A percentile compares a stretch with the other conserved stretches of the same genome.
These are phyloP conservation scores for Acrocephalus scirpaceus DNA, from an alignment of 2,797 vertebrate genomes.

Conservation along the genomic window DNA sequence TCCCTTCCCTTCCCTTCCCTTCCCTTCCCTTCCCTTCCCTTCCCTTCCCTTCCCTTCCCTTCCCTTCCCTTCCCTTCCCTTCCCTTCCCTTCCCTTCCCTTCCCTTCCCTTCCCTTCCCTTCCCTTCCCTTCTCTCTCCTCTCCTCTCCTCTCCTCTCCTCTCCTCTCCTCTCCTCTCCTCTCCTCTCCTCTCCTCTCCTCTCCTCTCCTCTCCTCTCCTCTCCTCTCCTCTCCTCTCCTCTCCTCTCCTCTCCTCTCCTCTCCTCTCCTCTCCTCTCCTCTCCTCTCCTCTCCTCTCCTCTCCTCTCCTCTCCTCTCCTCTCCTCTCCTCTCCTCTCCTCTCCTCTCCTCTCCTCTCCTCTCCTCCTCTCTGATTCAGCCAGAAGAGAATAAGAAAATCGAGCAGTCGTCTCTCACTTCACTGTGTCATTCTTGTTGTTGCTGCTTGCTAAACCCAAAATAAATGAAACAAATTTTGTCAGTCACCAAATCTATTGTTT, in stretches of 20 bases:
- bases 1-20: fast-evolving
- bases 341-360: not conserved
- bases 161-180: too few species aligned
- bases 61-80: fast-evolving
- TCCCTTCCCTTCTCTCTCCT: fast-evolving
- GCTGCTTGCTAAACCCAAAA: not conserved
- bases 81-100: too few species aligned
- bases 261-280: fast-evolving
- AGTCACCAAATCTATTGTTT: not conserved
- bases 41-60: too few species aligned
- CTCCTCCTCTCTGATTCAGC: not conserved
- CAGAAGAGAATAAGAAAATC: not conserved
- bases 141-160: too few species aligned
- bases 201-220: too few species aligned
- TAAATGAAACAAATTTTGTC: not conserved
- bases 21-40: fast-evolving
- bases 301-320: too few species aligned
- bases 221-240: too few species aligned
- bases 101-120: fast-evolving
- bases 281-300: fast-evolving
- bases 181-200: too few species aligned
- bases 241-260: too few species aligned
- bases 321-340: too few species aligned
- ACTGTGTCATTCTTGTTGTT: not conserved
- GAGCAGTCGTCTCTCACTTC: not conserved